Conservation (phyloP, 2,113 vertebrate genomes). For the Dolichotis patagonum region DNA sequence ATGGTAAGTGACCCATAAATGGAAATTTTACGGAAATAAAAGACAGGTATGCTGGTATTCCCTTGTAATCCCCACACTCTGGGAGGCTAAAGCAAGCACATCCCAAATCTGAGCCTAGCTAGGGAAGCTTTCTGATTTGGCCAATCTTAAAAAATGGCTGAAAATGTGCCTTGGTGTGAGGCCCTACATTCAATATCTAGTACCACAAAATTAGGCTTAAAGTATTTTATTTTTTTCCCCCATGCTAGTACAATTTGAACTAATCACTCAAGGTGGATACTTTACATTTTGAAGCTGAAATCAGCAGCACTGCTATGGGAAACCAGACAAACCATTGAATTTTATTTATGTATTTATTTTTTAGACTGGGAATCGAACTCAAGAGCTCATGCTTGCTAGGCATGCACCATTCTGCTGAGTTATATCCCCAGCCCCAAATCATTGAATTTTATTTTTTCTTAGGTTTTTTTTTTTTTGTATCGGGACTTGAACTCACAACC, state of each 20-base stretch:
- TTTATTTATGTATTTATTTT: too few species aligned
- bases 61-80: background rate
- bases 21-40: constrained; percentile 8
- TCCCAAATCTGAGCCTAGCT: background rate
- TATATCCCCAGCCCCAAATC: too few species aligned
- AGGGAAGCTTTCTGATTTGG: background rate
- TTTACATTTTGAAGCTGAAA: constrained; percentile 84
- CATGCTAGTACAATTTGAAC: constrained; percentile 83
- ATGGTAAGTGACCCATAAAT: constrained; percentile 40
- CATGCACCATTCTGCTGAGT: too few species aligned
- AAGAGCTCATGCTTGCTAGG: too few species aligned
- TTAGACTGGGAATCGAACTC: too few species aligned
- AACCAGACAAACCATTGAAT: constrained; percentile 82
- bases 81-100: background rate
- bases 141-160: background rate
- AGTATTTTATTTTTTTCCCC: constrained; percentile 83
- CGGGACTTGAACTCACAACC: too few species aligned
- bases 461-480: too few species aligned
- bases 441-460: too few species aligned
- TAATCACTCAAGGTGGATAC: constrained; percentile 76
- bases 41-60: background rate
- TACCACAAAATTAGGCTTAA: background rate
- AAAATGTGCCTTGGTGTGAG: background rate
- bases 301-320: constrained; percentile 84
- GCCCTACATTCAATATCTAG: background rate